Evolutionary conservation across 2,797 vertebrate genomes (phyloP), one percentile per base, ranked within the genome.

Genomic region (Staurois parvus): DNA sequence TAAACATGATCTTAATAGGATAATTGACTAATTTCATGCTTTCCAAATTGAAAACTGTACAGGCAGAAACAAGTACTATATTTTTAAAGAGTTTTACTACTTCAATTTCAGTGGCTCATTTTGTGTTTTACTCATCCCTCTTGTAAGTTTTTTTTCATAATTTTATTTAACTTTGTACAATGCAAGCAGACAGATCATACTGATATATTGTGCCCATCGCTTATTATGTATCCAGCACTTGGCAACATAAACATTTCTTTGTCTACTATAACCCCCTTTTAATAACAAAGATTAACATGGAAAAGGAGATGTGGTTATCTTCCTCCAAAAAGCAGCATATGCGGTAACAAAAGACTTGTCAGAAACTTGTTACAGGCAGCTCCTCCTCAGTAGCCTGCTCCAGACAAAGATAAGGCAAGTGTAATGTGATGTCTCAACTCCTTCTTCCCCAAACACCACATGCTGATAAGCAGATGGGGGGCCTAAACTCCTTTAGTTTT

Each of bases 381-480:
- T 48, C 68, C 52, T 77, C 48, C 28, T 72, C n/a, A 28, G 68
- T 72, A 67, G 75, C 80, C 78, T 62, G 66, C 56, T 86, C 74
- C 66, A 79, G 75, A 73, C 80, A 70, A 66, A 79, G 85, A 87
- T 83, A 87, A 68, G 72, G 42, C 67, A 79, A 73, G 81, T 87
- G 85, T 68, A 87, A 79, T 56, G 74, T 83, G 85, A 87, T 83
- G 85, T 52, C 42, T 83, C 37, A 78, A 56, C 42, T 64, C 37
- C 28, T 66, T 66, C 64, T 81, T 79, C 68, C 75, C 17, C 66
- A 74, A 32, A 74, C 76, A 79, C 75, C 76, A 74, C 76, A 70
- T 79, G 73, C 80, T 87, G 85, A 83, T 87, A 79, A 83, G 75
- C 45, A 42, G 70, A 80, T 64, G 69, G 32, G 69, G 52, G 77